phyloP scores from a whole-genome alignment of 2,797 vertebrate genomes.

The Lepilemur septentrionalis region DNA sequence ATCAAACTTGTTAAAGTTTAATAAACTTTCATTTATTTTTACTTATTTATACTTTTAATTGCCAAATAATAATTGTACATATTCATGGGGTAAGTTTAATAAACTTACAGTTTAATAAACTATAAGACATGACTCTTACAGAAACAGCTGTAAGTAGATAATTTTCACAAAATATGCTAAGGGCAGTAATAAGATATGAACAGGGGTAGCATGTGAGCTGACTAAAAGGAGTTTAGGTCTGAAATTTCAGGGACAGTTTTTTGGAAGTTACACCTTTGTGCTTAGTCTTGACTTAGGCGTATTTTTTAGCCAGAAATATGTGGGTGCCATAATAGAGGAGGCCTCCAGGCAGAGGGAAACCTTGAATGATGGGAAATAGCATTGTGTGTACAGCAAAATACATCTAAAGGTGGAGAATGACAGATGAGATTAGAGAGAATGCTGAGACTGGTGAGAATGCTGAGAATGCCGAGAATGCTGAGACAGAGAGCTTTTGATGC shows the following conservation, averaged over 20 bases:
- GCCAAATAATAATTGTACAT: too few species aligned
- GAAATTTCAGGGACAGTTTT: neutral
- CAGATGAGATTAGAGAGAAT: neutral
- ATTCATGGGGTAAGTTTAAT: neutral
- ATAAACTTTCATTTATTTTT: neutral
- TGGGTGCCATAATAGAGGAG: neutral
- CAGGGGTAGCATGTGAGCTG: neutral
- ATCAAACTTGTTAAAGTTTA: neutral
- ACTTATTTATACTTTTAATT: too few species aligned
- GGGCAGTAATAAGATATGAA: neutral
- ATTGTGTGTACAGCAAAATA: neutral
- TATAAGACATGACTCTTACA: neutral
- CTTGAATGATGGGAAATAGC: neutral
- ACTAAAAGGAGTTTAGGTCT: neutral
- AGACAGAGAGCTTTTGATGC: neutral
- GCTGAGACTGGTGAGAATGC: neutral
- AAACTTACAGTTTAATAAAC: neutral
- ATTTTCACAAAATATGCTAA: conserved; percentile 6
- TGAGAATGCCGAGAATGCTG: neutral
- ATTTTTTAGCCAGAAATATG: neutral
- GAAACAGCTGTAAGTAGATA: neutral
- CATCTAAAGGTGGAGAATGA: neutral
- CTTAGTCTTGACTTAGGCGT: neutral
- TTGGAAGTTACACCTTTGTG: neutral
- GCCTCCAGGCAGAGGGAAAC: neutral